These are phyloP conservation scores for Burhinus oedicnemus DNA, from an alignment of 2,113 vertebrate genomes.

Conservation along the genomic window DNA sequence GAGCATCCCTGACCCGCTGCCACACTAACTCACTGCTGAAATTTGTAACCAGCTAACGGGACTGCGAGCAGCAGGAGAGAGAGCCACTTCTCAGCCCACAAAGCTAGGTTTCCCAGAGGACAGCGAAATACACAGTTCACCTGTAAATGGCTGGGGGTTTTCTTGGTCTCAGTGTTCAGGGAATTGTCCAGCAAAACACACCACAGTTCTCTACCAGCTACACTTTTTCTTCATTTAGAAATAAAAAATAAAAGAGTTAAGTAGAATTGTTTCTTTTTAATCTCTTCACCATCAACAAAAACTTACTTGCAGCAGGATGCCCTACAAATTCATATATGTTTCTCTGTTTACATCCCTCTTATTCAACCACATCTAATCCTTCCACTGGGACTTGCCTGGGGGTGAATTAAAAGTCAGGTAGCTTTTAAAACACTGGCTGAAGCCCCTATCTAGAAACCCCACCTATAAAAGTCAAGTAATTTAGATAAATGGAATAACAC, in stretches of 20 bases:
- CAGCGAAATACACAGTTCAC: not conserved
- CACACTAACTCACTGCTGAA: not conserved
- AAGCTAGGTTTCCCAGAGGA: not conserved
- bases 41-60: not conserved
- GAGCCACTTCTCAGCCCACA: not conserved
- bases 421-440: not conserved
- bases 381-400: not conserved
- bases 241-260: not conserved
- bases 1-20: not conserved
- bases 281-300: not conserved
- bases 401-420: not conserved
- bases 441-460: not conserved
- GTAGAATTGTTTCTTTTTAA: not conserved
- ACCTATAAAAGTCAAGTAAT: not conserved
- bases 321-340: not conserved
- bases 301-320: not conserved
- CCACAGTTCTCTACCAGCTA: not conserved
- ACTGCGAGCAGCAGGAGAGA: not conserved
- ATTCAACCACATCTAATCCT: not conserved
- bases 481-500: not conserved
- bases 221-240: not conserved
- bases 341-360: not conserved
- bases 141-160: rapidly evolving
- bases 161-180: not conserved
- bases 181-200: not conserved